Evolutionary conservation across 1,140 invertebrate species (phyloP), one percentile per base, ranked within the genome.

Genomic region (Hyles euphorbiae): DNA sequence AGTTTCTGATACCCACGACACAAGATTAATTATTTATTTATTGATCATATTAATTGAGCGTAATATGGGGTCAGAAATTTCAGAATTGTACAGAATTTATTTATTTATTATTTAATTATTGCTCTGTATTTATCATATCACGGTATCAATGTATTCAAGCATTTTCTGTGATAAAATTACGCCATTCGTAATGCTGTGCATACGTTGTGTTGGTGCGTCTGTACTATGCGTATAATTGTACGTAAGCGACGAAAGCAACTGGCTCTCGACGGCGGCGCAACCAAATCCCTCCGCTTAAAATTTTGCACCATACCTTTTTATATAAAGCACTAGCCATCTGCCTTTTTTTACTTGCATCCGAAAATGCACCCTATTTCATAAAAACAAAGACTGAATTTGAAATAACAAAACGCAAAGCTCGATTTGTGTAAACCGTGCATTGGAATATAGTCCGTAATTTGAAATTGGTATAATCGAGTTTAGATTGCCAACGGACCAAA

Each of bases 281-380:
- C 68, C 62, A 82, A 88, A 88, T 83, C 81, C 76, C 81, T 79
- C 76, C 84, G 80, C 81, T 86, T 88, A 83, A 86, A 86, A 85
- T 83, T 86, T 82, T 83, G 81, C 81, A 78, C 74, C 77, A 76
- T 72, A 78, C 83, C 78, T 85, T 87, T 84, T 78, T 82, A 77
- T 81, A 81, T 76, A 75, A 78, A 60, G 58, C 74, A 54, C 68
- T 40, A 40, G 36, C 36, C 71, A 74, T 68, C 73, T 70, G 65
- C 62, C 53, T 51, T 34, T 45, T 56, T 12, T n/a, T 34, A 33
- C 22, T 34, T 51, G 34, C 55, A 69, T 47, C 53, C 64, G 45
- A 73, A 71, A 65, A 67, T 56, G 49, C 34, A 52, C 65, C 50
- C 52, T 68, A 76, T 36, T 52, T 9, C 0, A 7, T 8, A 55